Percentiles rank a stretch among this genome's conserved stretches.
These are phyloP conservation scores for Carlito syrichta DNA, from an alignment of 2,113 vertebrate genomes.

Conservation along the genomic window DNA sequence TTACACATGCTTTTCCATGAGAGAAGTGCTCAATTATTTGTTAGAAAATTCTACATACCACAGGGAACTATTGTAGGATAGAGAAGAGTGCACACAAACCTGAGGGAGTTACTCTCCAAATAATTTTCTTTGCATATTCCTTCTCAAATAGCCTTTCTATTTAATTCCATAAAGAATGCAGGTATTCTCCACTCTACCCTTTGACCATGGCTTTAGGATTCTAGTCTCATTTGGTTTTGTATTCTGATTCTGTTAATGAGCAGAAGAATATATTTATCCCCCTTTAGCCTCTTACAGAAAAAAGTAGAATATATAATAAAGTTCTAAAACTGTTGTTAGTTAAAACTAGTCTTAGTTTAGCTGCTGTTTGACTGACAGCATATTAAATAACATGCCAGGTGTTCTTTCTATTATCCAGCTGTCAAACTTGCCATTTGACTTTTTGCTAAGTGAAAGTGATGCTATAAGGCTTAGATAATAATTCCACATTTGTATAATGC, in stretches of 20 bases:
- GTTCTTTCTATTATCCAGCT: neutral
- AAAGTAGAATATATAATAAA: neutral
- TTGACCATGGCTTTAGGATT: neutral
- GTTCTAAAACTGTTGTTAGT: constrained; percentile 24
- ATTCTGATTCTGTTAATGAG: neutral
- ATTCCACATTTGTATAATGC: neutral
- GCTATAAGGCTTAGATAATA: neutral
- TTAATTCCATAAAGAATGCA: neutral
- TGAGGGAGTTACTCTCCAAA: neutral
- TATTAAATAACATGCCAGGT: neutral
- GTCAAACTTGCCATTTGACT: neutral
- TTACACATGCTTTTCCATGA: neutral
- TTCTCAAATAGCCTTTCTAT: neutral
- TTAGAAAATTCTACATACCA: neutral
- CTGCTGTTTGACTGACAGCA: neutral
- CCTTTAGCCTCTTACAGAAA: neutral
- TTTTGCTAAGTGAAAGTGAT: neutral
- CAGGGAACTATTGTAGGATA: neutral
- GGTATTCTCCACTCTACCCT: too few relatives aligned
- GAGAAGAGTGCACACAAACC: neutral
- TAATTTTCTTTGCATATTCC: neutral
- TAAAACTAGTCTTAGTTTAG: neutral
- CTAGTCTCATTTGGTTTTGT: neutral
- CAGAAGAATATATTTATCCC: neutral
- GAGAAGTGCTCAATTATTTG: neutral